phyloP scores from a whole-genome alignment of 2,797 vertebrate genomes.

The Sebastes hopkinsi region DNA sequence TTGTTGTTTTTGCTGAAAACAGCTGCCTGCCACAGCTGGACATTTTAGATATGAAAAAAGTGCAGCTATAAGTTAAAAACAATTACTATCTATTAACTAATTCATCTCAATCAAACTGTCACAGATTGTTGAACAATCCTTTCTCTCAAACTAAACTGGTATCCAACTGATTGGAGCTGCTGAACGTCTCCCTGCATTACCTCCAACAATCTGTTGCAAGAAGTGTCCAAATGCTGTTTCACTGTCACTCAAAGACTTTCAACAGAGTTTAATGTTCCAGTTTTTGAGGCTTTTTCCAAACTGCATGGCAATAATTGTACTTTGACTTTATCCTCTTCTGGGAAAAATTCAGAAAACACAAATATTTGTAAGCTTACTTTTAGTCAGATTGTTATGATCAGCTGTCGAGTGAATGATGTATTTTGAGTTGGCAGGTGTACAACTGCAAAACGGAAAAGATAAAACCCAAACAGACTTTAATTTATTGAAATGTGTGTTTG shows the following conservation, averaged over 20 bases:
- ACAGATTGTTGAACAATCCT: neutral
- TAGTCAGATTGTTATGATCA: slow-evolving; percentile 14
- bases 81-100: neutral
- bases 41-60: neutral
- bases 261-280: neutral
- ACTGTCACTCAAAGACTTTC: neutral
- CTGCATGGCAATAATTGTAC: neutral
- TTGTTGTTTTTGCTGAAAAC: too few relatives aligned
- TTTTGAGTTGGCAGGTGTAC: neutral
- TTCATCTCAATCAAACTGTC: neutral
- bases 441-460: neutral
- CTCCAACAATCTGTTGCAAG: neutral
- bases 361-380: neutral
- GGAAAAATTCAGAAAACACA: slow-evolving; percentile 4
- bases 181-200: neutral
- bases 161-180: neutral
- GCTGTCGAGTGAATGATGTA: slow-evolving; percentile 1
- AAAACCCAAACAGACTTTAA: slow-evolving; percentile 16
- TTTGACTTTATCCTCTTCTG: neutral
- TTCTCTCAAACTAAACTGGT: neutral
- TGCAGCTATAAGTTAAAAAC: neutral
- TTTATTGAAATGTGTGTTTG: slow-evolving; percentile 16
- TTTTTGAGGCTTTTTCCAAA: neutral
- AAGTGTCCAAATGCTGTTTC: neutral
- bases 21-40: neutral